Evolutionary conservation across 1,140 invertebrate genomes (phyloP), one percentile per base, ranked within the genome.

Genomic region (Bemisia tabaci): DNA sequence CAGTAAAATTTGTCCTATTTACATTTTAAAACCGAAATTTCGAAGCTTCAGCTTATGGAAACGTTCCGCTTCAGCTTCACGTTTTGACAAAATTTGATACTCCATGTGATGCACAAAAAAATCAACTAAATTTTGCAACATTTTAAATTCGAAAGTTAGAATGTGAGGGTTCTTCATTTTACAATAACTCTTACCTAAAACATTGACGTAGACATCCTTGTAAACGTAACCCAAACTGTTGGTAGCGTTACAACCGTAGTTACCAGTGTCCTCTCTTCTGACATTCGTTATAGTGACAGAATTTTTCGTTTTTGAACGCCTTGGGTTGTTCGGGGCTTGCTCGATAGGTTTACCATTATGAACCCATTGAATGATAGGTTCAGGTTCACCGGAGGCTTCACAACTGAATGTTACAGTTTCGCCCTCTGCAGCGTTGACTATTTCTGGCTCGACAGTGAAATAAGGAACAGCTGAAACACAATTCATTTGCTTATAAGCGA

Each of bases 231-330:
- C 97, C 70, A 94, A 83, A n/a, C 89, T 90, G 77, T 98, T 99
- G 67, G 95, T 97, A 0, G 95, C 96, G 80, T 99, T 99, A 79
- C 97, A 99, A 62, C 97, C 95, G 74, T 97, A 95, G 77, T 98
- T 97, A 67, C 94, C 95, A 5, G 95, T 97, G 77, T 99, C 97
- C 59, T 83, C 83, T 76, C 94, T 95, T 22, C 83, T 81, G 22
- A 99, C 78, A 71, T 89, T 87, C 17, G 86, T 83, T 68, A 98
- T 92, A 1, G 86, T 82, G 59, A 99, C 91, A 39, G 83, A 86
- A 74, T 94, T 89, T 0, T 82, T 74, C 0, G 80, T 80, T 12
- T 91, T 77, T 69, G 75, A 79, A 66, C 83, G 81, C 62, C 93
- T 82, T 0, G 84, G 80, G 82, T 94, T 95, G 0, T 80, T 78